These are phyloP conservation scores for Lethrus apterus DNA, from an alignment of 1,140 invertebrate genomes.

Conservation along the genomic window DNA sequence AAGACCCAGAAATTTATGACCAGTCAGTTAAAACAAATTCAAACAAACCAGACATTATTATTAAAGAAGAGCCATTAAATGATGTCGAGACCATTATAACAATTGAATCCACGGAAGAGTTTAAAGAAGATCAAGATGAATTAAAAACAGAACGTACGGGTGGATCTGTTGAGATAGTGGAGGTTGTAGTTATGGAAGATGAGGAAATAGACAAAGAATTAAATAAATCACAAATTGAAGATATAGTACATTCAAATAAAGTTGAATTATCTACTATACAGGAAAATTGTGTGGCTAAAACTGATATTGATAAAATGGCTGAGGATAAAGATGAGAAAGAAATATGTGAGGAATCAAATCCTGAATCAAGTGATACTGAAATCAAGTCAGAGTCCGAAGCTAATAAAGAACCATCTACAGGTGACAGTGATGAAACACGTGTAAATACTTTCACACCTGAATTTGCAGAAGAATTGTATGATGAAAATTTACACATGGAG, in stretches of 20 bases:
- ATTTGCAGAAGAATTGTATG: constrained; percentile 36
- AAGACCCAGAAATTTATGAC: constrained; percentile 35
- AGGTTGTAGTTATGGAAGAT: constrained; percentile 34
- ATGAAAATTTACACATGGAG: constrained; percentile 53
- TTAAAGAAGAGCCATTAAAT: constrained; percentile 7
- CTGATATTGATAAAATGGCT: constrained; percentile 17
- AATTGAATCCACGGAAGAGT: constrained; percentile 15
- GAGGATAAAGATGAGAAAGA: constrained; percentile 18
- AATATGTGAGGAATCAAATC: constrained; percentile 7
- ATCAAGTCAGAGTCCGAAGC: constrained; percentile 25
- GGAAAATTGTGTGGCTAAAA: not conserved
- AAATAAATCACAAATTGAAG: constrained; percentile 35
- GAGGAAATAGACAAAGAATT: constrained; percentile 36
- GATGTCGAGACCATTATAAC: constrained; percentile 10
- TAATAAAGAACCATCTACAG: constrained; percentile 5
- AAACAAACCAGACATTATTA: not conserved
- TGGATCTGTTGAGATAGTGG: constrained; percentile 28
- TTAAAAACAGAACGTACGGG: constrained; percentile 5
- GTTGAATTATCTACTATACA: constrained; percentile 2
- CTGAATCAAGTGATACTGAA: constrained; percentile 23
- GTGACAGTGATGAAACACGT: constrained; percentile 15
- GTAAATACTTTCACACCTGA: constrained; percentile 26
- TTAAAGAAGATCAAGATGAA: constrained; percentile 13
- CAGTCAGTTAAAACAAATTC: constrained; percentile 8
- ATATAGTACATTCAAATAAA: constrained; percentile 28